Conservation (phyloP, 2,797 vertebrate species). For the Thaleichthys pacificus region DNA sequence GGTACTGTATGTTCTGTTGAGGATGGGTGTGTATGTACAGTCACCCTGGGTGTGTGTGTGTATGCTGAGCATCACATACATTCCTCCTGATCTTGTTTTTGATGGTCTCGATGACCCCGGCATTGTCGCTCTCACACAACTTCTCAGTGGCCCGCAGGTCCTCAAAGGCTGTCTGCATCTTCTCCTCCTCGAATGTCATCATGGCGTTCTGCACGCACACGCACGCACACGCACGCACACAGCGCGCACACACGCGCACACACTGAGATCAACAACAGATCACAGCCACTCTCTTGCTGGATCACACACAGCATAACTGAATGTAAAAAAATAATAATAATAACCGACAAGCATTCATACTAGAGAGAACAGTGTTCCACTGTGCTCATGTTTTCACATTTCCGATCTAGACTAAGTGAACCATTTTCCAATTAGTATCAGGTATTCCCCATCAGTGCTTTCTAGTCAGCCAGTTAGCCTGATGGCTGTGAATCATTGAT, state of each 20-base stretch:
- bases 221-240: too few relatives aligned
- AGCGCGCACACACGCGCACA: background rate
- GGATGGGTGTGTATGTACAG: background rate
- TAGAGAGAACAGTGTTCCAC: too few relatives aligned
- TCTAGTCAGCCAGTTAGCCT: background rate
- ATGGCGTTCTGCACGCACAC: slow-evolving; percentile 84
- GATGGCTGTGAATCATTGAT: slow-evolving; percentile 16
- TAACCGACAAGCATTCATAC: too few relatives aligned
- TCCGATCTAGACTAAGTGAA: background rate
- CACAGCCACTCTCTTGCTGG: background rate
- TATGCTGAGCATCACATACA: slow-evolving; percentile 73
- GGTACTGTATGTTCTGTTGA: background rate
- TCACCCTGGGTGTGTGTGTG: background rate
- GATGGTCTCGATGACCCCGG: slow-evolving; percentile 90
- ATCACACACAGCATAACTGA: background rate
- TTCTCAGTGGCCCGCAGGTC: slow-evolving; percentile 92
- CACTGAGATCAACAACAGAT: background rate
- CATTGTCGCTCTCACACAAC: slow-evolving; percentile 89
- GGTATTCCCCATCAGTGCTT: background rate
- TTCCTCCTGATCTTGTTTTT: slow-evolving; percentile 95
- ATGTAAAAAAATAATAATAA: background rate
- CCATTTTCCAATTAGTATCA: background rate
- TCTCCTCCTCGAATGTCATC: slow-evolving; percentile 99
- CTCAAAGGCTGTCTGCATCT: slow-evolving; percentile 93
- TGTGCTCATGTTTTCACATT: background rate